Base-by-base conservation (phyloP, 2,888 invertebrate genomes). In the Pristionchus japonicus region DNA sequence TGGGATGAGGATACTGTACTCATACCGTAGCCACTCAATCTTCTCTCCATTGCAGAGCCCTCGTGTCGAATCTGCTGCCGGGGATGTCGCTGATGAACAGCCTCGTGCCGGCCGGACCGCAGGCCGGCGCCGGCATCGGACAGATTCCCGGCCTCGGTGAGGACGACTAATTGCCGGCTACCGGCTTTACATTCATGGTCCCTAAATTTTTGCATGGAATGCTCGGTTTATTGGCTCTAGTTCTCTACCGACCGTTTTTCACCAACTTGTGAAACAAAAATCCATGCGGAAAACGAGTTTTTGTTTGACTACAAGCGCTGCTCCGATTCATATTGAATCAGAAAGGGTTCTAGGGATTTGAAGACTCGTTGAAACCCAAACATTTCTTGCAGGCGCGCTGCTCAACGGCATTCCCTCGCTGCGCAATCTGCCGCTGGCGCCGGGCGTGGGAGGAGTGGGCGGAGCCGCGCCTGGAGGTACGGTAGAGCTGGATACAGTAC, bases 81-180 rank as follows among this genome's bases (percentile, higher is more conserved):
- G 82, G 82, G 1, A 49, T 83, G 52, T 83, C 82, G 7, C 49
- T 83, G n/a, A 52, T 83, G 52, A 83, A 83, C 82, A 23, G 52
- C 17, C 52, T 83, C 82, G 82, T 57, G 52, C 52, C 82, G n/a
- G 77, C 77, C n/a, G 77, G 77, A 77, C 77, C 43, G 52, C 82
- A 83, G 37, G 52, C 52, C 13, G 82, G 52, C 34, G 80, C 49
- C 80, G 82, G 82, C 23, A 27, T 83, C 82, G 82, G 52, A 52
- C 49, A 49, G 31, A 37, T 83, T 49, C 82, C 82, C 82, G 82
- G 82, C 43, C 82, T 83, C 27, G 82, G 82, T 83, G 82, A 83
- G 82, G 13, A 27, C n/a, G n/a, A n/a, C n/a, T n/a, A n/a, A n/a
- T n/a, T n/a, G n/a, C 20, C 43, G 43, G 43, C 43, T 40, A 2